A percentile compares a stretch with the other conserved stretches of the same genome.
phyloP scores from a whole-genome alignment of 2,888 invertebrate genomes.

The Aporophyla nigra region DNA sequence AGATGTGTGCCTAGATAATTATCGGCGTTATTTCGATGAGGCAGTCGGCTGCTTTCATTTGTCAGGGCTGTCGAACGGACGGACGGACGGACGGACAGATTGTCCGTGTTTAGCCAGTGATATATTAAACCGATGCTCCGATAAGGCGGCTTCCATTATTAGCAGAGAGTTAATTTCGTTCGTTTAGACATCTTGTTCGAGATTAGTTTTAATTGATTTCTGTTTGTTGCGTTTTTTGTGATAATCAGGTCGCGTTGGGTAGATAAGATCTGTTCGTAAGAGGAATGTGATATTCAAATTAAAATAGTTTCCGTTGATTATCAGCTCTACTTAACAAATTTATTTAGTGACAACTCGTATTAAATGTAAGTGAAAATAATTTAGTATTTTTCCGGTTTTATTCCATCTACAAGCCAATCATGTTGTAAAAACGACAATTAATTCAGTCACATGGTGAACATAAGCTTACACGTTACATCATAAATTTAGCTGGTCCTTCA shows the following conservation, averaged over 20 bases:
- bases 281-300: slow-evolving; percentile 66
- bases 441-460: not conserved
- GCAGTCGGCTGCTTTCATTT: slow-evolving; percentile 77
- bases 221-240: slow-evolving; percentile 67
- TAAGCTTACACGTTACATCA: not conserved
- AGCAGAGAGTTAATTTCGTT: slow-evolving; percentile 73
- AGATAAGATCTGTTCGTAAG: slow-evolving; percentile 51
- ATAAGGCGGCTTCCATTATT: slow-evolving; percentile 74
- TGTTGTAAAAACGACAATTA: not conserved
- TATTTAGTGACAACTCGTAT: not conserved
- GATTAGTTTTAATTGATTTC: slow-evolving; percentile 68
- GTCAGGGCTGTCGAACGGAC: slow-evolving; percentile 72
- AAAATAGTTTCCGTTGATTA: slow-evolving; percentile 48
- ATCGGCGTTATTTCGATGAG: slow-evolving; percentile 74
- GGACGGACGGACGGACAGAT: slow-evolving; percentile 73
- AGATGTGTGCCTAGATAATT: slow-evolving; percentile 74
- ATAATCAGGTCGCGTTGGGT: slow-evolving; percentile 53
- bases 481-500: too few species aligned
- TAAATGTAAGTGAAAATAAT: not conserved
- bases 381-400: not conserved
- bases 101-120: slow-evolving; percentile 77
- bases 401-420: not conserved
- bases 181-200: slow-evolving; percentile 69
- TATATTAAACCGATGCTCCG: slow-evolving; percentile 79
- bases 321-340: slow-evolving; percentile 33